These are phyloP conservation scores for Bombus cullumanus DNA, from an alignment of 1,140 invertebrate genomes.

Conservation along the genomic window DNA sequence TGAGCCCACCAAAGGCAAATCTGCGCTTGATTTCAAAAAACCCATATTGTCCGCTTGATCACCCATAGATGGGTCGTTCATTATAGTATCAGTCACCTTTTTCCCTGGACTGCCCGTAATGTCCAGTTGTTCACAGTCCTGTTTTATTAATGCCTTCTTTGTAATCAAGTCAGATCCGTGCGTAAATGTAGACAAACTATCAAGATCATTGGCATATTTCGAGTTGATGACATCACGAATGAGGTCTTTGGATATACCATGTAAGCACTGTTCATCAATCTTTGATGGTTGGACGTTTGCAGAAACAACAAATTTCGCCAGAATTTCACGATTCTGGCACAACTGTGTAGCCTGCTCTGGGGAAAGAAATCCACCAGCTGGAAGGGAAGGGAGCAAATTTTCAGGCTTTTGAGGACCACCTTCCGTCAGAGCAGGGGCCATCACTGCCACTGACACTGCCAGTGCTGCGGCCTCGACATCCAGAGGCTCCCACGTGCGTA, in stretches of 20 bases:
- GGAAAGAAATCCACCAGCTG: conserved; percentile 79
- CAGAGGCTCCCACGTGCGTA: conserved; percentile 80
- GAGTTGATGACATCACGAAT: conserved; percentile 82
- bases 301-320: conserved; percentile 81
- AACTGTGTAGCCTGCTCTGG: conserved; percentile 79
- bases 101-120: conserved; percentile 55
- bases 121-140: conserved; percentile 58
- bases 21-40: conserved; percentile 79
- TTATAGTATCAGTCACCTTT: conserved; percentile 77
- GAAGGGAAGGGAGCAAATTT: conserved; percentile 80
- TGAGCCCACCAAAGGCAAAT: conserved; percentile 72
- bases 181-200: conserved; percentile 76
- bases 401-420: conserved; percentile 85
- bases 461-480: conserved; percentile 81
- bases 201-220: conserved; percentile 78
- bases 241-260: conserved; percentile 79
- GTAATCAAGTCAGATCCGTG: conserved; percentile 74
- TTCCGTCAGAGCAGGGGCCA: conserved; percentile 89
- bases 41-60: conserved; percentile 87
- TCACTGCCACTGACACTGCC: conserved; percentile 87
- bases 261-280: conserved; percentile 80
- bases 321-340: conserved; percentile 79
- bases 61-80: conserved; percentile 86
- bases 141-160: conserved; percentile 54
- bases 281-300: conserved; percentile 80